Conservation (phyloP, 2,797 vertebrate species). For the Cuculus canorus region DNA sequence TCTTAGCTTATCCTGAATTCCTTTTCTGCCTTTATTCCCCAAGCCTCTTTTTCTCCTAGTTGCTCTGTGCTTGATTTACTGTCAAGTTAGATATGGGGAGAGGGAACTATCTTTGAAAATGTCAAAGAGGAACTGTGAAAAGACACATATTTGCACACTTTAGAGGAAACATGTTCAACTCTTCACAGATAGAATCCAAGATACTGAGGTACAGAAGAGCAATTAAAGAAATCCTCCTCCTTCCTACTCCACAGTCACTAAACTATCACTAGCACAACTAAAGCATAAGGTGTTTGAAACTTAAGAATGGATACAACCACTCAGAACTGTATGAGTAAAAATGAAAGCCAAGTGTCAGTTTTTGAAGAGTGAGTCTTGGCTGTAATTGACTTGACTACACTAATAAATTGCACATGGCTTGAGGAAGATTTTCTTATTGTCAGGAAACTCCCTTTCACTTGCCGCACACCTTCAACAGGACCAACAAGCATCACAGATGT, state of each 20-base stretch:
- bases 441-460: background rate
- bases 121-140: constrained; percentile 52
- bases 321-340: background rate
- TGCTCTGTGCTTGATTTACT: constrained; percentile 12
- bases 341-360: background rate
- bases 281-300: background rate
- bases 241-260: background rate
- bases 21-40: background rate
- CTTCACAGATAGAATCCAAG: background rate
- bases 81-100: constrained; percentile 3
- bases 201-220: background rate
- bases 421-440: background rate
- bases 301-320: background rate
- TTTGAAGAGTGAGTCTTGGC: background rate
- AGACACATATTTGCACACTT: constrained; percentile 55
- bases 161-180: constrained; percentile 10
- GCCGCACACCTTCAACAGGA: background rate
- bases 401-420: background rate
- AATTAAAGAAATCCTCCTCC: constrained; percentile 16
- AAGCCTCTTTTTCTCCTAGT: background rate
- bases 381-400: background rate
- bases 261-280: background rate
- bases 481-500: background rate
- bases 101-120: constrained; percentile 41
- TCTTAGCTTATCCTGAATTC: background rate